Evolutionary conservation across 2,797 vertebrate genomes (phyloP).

Genomic region (Melanotaenia boesemani): DNA sequence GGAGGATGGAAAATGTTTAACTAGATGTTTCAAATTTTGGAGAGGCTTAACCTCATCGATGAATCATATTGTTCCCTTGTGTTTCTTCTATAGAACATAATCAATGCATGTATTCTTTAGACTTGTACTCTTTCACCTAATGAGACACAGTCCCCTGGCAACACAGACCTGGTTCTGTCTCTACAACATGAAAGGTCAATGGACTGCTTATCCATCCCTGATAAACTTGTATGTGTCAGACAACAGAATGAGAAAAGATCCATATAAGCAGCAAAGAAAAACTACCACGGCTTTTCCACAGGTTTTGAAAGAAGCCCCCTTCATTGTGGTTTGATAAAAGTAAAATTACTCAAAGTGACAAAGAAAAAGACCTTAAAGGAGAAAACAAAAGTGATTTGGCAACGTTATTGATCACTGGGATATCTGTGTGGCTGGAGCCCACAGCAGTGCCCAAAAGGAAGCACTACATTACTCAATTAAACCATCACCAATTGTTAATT

Average conservation of each 20-base stretch:
- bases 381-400: conserved; percentile 6
- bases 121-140: background rate
- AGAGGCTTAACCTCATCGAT: background rate
- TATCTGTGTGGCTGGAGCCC: background rate
- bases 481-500: conserved; percentile 23
- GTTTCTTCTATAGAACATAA: background rate
- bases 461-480: background rate
- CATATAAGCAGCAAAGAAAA: conserved; percentile 17
- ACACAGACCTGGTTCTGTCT: conserved; percentile 1
- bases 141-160: background rate
- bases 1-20: conserved; percentile 39
- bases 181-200: conserved; percentile 6
- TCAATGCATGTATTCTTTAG: background rate
- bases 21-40: conserved; percentile 7
- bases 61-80: background rate
- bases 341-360: background rate
- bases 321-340: background rate
- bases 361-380: conserved; percentile 1
- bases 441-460: background rate
- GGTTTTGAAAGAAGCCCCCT: conserved; percentile 17
- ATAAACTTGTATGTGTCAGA: conserved; percentile 16
- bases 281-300: background rate
- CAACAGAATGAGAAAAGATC: conserved; percentile 26
- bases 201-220: background rate
- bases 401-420: background rate